phyloP scores from a whole-genome alignment of 2,113 vertebrate species.

The Felis chaus region DNA sequence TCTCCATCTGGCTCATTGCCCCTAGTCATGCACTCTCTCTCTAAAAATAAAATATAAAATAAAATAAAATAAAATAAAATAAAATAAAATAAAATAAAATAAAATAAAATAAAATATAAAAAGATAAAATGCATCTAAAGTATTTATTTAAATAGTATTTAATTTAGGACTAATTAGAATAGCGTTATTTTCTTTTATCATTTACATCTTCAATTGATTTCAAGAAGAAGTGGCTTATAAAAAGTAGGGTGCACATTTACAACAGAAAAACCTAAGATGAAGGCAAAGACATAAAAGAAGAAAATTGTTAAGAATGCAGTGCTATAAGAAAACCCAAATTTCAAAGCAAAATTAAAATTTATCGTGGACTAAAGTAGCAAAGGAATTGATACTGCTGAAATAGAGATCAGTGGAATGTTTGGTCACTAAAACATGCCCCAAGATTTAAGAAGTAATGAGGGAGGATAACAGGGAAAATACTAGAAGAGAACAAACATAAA shows the following conservation, averaged over 20 bases:
- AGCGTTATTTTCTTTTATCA: background rate
- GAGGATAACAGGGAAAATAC: background rate
- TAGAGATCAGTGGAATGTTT: background rate
- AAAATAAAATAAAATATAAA: no score
- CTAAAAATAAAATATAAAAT: no score
- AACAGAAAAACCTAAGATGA: background rate
- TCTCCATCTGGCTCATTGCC: no score
- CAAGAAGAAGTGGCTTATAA: background rate
- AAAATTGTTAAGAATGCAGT: background rate
- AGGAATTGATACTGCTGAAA: background rate
- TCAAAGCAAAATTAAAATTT: background rate
- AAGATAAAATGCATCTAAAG: background rate
- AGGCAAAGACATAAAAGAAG: background rate
- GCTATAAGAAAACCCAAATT: background rate
- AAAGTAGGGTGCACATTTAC: background rate
- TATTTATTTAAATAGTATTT: conserved; percentile 22
- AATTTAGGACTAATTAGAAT: background rate
- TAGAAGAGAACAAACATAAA: background rate
- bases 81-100: no score
- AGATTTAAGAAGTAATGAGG: background rate
- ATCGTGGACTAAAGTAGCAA: background rate
- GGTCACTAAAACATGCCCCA: background rate
- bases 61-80: no score
- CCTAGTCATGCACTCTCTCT: no score
- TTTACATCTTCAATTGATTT: background rate